Evolutionary conservation across 2,888 invertebrate genomes (phyloP), one percentile per base, ranked within the genome.

Genomic region (Euzophera pinguis): DNA sequence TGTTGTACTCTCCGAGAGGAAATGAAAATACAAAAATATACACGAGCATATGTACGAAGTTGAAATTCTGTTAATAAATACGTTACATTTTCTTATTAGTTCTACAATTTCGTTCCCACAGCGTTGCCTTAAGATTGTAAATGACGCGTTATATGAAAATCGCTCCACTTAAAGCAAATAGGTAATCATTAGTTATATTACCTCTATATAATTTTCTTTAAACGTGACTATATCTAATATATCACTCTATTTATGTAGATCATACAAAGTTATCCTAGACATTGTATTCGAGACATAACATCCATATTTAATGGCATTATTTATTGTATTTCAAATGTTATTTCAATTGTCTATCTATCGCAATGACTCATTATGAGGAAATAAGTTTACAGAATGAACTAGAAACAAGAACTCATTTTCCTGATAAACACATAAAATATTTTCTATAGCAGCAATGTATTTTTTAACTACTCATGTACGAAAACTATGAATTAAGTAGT

Each of bases 341-440:
- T 34, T 50, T 32, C 45, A 53, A 42, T 13, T 27, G 50, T 38
- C 27, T 38, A 47, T n/a, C n/a, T n/a, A n/a, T n/a, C n/a, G n/a
- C n/a, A n/a, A n/a, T n/a, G n/a, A n/a, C n/a, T n/a, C 49, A 32
- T 39, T 42, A 52, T 17, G 49, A 48, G 42, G 32, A 34, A 47
- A 47, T 34, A 16, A 10, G 16, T 16, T 39, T 14, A 3, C 9
- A 13, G 13, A 5, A 39, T 22, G 22, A 3, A 22, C 5, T 22
- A 22, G 22, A 22, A 22, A 22, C 22, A 22, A 22, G 22, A 22
- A 22, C 2, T 22, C 5, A 22, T 22, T 22, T 22, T 22, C 22
- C 22, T 22, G 22, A 22, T 22, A 22, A 22, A 5, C 5, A 22
- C 2, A 2, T 22, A 22, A 3, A 22, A 22, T 3, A 22, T 22